phyloP scores from a whole-genome alignment of 2,888 invertebrate species.

The Tetheella fluctuosa region DNA sequence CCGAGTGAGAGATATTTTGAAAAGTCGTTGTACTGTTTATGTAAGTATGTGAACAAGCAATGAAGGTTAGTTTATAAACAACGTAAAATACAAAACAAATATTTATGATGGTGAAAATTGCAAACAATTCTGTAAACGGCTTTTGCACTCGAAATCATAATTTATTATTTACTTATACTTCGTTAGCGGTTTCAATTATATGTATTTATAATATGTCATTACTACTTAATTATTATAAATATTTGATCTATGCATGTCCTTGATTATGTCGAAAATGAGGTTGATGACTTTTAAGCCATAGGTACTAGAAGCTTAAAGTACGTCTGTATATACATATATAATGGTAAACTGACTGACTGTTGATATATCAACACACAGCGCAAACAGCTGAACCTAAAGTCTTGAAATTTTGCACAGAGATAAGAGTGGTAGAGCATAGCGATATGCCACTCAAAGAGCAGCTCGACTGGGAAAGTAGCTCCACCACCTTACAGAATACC shows the following conservation, averaged over 20 bases:
- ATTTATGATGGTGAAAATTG: conserved; percentile 43
- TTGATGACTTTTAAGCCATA: too few relatives aligned
- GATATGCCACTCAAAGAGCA: too few relatives aligned
- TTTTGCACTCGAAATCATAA: conserved; percentile 22
- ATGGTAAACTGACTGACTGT: too few relatives aligned
- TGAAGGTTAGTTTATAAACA: conserved; percentile 24
- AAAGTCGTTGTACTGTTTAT: background rate
- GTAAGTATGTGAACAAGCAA: background rate
- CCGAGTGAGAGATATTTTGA: background rate
- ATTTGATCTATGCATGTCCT: background rate
- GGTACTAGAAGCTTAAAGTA: too few relatives aligned
- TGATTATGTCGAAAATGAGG: too few relatives aligned
- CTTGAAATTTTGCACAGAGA: too few relatives aligned
- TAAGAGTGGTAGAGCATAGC: too few relatives aligned
- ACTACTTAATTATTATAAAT: background rate
- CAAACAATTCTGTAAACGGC: conserved; percentile 40
- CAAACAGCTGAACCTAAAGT: too few relatives aligned
- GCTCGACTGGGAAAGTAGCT: too few relatives aligned
- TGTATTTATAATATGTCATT: background rate
- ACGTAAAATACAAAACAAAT: conserved; percentile 29
- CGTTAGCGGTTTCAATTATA: background rate
- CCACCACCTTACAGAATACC: too few relatives aligned
- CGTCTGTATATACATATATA: too few relatives aligned
- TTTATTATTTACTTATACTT: background rate
- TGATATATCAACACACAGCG: too few relatives aligned